A percentile compares a stretch with the other conserved stretches of the same genome.
Evolutionary conservation across 2,113 vertebrate species (phyloP).

Genomic region (Saguinus midas): DNA sequence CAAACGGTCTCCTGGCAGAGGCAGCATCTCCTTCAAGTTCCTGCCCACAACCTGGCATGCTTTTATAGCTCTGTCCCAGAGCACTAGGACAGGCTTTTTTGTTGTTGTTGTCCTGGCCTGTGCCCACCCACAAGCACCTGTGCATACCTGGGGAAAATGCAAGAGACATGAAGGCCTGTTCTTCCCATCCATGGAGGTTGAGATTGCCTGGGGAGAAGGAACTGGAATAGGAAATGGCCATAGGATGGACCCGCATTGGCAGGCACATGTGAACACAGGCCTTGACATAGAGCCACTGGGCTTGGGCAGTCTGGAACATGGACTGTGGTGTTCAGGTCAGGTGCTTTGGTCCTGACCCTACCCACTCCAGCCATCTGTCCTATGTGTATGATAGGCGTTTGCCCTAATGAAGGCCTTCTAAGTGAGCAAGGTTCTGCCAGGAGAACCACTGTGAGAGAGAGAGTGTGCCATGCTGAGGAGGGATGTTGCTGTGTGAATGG

Average conservation of each 20-base stretch:
- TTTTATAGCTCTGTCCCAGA: not conserved
- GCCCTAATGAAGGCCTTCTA: not conserved
- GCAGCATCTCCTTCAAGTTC: not conserved
- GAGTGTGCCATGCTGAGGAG: not conserved
- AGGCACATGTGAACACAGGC: not conserved
- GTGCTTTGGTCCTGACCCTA: not conserved
- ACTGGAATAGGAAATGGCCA: not conserved
- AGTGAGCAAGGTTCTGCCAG: not conserved
- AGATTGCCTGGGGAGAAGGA: not conserved
- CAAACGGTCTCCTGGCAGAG: too few species aligned
- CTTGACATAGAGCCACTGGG: not conserved
- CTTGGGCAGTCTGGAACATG: not conserved
- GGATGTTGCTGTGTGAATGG: not conserved
- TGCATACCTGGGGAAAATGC: not conserved
- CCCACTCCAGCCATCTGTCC: not conserved
- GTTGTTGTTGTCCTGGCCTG: conserved; percentile 15
- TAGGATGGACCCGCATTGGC: not conserved
- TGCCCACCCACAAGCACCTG: not conserved
- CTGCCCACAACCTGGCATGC: not conserved
- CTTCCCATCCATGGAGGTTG: not conserved
- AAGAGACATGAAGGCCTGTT: not conserved
- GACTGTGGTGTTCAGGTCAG: not conserved
- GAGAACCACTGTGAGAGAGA: not conserved
- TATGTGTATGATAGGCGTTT: not conserved
- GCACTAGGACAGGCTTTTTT: not conserved